Conservation (phyloP, 2,888 invertebrate genomes). For the Agonopterix subpropinquella region DNA sequence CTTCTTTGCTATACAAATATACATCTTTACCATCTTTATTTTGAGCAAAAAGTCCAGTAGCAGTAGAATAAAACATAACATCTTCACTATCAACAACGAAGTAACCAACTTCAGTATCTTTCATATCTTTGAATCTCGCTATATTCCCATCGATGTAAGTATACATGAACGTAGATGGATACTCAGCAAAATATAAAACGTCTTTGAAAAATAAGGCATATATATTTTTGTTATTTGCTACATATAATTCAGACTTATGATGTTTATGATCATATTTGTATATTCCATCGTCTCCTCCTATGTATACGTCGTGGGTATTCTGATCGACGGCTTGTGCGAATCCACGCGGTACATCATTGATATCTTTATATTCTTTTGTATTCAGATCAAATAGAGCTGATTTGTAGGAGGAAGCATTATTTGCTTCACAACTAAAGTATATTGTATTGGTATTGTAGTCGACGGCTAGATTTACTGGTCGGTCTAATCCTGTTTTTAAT, state of each 20-base stretch:
- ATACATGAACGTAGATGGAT: conserved; percentile 46
- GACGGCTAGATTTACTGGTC: conserved; percentile 41
- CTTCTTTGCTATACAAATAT: conserved; percentile 3
- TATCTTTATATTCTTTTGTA: conserved; percentile 37
- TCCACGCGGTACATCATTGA: conserved; percentile 39
- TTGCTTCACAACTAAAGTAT: conserved; percentile 39
- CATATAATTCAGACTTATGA: conserved; percentile 35
- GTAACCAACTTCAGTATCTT: conserved; percentile 51
- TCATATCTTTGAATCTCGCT: conserved; percentile 39
- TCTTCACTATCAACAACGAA: conserved; percentile 48
- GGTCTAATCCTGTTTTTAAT: conserved; percentile 32
- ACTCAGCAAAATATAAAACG: conserved; percentile 40
- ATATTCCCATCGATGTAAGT: conserved; percentile 31
- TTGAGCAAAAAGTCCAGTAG: conserved; percentile 45
- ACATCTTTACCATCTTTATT: conserved; percentile 41
- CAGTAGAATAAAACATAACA: conserved; percentile 44
- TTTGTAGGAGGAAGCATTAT: conserved; percentile 32
- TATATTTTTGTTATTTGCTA: conserved; percentile 32
- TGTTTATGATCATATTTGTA: conserved; percentile 43
- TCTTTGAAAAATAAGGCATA: conserved; percentile 54
- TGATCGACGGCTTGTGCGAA: conserved; percentile 51
- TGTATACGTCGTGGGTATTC: conserved; percentile 38
- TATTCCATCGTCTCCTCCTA: conserved; percentile 52
- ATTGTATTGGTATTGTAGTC: conserved; percentile 43
- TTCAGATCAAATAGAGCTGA: conserved; percentile 43